Evolutionary conservation across 2,113 vertebrate species (phyloP).

Genomic region (Forbesichthys agassizii): DNA sequence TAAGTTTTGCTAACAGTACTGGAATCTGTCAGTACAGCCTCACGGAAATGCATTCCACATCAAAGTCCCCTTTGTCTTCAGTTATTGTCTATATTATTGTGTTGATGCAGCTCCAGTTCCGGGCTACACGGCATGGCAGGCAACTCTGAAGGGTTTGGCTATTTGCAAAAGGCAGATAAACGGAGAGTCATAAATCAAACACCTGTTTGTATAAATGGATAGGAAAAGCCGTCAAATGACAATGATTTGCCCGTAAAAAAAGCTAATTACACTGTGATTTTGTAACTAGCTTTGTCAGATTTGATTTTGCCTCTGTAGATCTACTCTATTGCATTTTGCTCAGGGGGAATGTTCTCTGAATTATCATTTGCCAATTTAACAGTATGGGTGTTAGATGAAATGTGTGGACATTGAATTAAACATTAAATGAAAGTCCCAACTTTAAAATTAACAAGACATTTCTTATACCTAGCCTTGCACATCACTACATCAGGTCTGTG

Average conservation of each 20-base stretch:
- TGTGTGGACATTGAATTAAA: slow-evolving; percentile 36
- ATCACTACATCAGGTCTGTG: slow-evolving; percentile 3
- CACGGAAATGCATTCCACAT: neutral
- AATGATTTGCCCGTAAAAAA: slow-evolving; percentile 37
- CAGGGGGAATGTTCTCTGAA: slow-evolving; percentile 34
- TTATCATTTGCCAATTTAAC: slow-evolving; percentile 35
- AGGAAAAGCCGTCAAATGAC: slow-evolving; percentile 54
- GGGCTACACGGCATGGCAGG: slow-evolving; percentile 10
- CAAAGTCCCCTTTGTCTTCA: slow-evolving; percentile 1
- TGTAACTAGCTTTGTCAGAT: slow-evolving; percentile 19
- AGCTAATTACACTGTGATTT: slow-evolving; percentile 41
- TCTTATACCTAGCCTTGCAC: slow-evolving; percentile 3
- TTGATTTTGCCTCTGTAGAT: slow-evolving; percentile 12
- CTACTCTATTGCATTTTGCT: slow-evolving; percentile 4
- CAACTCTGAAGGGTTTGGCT: slow-evolving; percentile 25
- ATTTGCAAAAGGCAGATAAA: slow-evolving; percentile 62
- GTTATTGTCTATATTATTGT: neutral
- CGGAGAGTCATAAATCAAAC: slow-evolving; percentile 58
- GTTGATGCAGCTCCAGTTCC: slow-evolving; percentile 29
- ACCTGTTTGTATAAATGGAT: slow-evolving; percentile 40
- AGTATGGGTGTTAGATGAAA: slow-evolving; percentile 27
- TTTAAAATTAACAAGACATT: slow-evolving; percentile 32
- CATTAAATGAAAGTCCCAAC: slow-evolving; percentile 26
- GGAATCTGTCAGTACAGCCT: slow-evolving; percentile 6
- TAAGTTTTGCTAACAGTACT: neutral